Conservation (phyloP, 2,888 invertebrate genomes). For the Xestia sexstrigata region DNA sequence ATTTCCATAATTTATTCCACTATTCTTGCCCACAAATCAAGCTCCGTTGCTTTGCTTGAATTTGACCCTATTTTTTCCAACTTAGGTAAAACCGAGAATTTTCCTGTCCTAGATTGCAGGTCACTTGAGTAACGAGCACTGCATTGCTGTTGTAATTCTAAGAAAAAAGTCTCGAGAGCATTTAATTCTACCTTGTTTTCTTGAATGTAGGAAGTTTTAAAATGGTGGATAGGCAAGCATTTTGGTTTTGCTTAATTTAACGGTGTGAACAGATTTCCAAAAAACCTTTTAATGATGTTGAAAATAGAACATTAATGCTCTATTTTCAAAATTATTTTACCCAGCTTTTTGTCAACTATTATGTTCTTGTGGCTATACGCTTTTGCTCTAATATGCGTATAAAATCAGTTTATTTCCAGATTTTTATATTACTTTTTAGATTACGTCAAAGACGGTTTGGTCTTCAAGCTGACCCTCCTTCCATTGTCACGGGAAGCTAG, state of each 20-base stretch:
- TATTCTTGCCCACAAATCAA: constrained; percentile 12
- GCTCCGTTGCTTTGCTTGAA: neutral
- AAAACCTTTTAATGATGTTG: neutral
- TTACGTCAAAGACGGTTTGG: neutral
- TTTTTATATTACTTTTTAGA: neutral
- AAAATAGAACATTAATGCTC: neutral
- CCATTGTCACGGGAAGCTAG: neutral
- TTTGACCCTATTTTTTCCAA: neutral
- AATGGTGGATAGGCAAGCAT: neutral
- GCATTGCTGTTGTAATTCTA: constrained; percentile 17
- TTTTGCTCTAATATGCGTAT: neutral
- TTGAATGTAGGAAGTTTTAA: constrained; percentile 6
- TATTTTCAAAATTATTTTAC: neutral
- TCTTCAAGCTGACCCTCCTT: neutral
- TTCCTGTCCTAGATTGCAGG: constrained; percentile 17
- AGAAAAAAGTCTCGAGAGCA: neutral
- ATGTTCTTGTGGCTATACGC: neutral
- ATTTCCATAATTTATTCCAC: constrained; percentile 7
- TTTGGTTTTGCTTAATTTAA: neutral
- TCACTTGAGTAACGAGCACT: constrained; percentile 22
- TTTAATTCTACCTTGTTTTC: constrained; percentile 21
- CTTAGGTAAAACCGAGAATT: constrained; percentile 11
- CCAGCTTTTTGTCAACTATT: neutral
- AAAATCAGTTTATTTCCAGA: neutral
- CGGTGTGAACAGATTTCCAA: neutral